Conservation (phyloP, 2,113 vertebrate genomes). For the Bostrychus sinensis region DNA sequence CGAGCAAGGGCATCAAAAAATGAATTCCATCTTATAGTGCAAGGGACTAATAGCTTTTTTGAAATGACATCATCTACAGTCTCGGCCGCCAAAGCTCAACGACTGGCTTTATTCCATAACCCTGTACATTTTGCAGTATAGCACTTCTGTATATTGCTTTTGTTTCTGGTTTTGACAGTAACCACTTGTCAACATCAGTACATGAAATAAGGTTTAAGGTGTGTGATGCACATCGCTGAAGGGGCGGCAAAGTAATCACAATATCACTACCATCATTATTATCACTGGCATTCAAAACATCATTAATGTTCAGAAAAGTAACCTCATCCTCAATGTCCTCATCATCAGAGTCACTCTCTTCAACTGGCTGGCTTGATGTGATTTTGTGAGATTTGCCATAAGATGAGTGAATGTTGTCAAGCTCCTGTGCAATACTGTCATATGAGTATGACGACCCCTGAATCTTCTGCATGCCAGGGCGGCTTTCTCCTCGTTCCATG, state of each 20-base stretch:
- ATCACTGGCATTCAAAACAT: constrained; percentile 3
- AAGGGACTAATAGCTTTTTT: neutral
- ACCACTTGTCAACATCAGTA: neutral
- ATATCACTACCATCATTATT: neutral
- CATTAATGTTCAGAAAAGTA: neutral
- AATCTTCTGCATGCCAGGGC: neutral
- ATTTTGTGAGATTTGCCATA: neutral
- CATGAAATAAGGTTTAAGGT: constrained; percentile 1
- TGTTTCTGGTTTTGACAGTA: neutral
- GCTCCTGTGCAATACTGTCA: constrained; percentile 7
- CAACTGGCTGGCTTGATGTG: neutral
- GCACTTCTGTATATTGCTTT: neutral
- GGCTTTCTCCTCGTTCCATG: neutral
- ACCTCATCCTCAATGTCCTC: neutral
- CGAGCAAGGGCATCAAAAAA: neutral
- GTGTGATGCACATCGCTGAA: constrained; percentile 7
- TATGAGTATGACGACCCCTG: neutral
- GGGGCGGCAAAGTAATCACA: neutral
- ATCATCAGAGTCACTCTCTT: neutral
- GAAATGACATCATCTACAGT: neutral
- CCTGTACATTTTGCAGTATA: neutral
- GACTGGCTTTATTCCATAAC: neutral
- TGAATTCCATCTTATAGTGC: neutral
- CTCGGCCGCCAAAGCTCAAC: neutral
- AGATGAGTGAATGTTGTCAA: constrained; percentile 8